Evolutionary conservation across 2,797 vertebrate species (phyloP), one percentile per base, ranked within the genome.

Genomic region (Thripadectes ignobilis): DNA sequence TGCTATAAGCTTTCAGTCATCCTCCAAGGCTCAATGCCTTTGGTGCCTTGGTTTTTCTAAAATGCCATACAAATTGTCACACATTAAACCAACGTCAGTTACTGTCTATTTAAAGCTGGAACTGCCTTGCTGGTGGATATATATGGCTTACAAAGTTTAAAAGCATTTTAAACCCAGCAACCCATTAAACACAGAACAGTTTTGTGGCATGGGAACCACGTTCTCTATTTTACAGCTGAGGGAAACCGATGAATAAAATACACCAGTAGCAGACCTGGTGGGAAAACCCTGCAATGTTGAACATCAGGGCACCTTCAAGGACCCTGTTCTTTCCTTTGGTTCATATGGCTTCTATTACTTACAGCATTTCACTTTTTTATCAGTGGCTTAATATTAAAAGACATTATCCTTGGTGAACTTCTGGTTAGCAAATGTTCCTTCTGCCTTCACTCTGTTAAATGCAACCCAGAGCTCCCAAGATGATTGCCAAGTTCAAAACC

Each of bases 361-460:
- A 41, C 49, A 71, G 30, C 61, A 72, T 61, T 93, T 93, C 61
- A 86, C 75, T 87, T 88, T 92, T 94, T 73, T 61, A 74, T 88
- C 32, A 0, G 27, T 82, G 92, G 63, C 39, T 96, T 92, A 95
- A 72, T 93, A 92, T 89, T 65, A 91, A 71, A 93, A 93, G 10
- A 65, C 66, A 21, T 32, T 34, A 61, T 78, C 67, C 61, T n/a
- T 43, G 74, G 59, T 90, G 74, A 86, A 80, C 91, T 92, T 88
- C 26, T 91, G 77, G 74, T 89, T 63, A 85, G 85, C 82, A 91
- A 95, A 91, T 88, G 73, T 91, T 66, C 79, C 51, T 84, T 84
- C 81, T 94, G 89, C 85, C 71, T 72, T 52, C 71, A 36, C 5
- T 74, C 71, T 74, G 54, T 14, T 52, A 48, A 43, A 6, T 59